Evolutionary conservation across 2,113 vertebrate species (phyloP).

Genomic region (Myotis yumanensis): DNA sequence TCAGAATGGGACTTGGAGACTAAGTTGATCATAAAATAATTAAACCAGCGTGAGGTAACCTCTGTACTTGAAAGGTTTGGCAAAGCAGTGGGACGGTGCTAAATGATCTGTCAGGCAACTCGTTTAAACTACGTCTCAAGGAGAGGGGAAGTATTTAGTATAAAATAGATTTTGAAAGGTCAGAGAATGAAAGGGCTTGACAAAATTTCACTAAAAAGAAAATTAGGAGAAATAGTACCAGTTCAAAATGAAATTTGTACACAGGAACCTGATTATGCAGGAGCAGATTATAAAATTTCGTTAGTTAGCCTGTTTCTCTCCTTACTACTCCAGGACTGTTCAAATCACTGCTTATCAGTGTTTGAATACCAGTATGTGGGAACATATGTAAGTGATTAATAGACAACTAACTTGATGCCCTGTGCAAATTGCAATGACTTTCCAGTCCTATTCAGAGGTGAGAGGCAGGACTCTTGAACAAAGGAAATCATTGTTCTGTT

Average conservation of each 20-base stretch:
- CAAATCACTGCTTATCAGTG: background rate
- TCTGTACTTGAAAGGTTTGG: conserved; percentile 21
- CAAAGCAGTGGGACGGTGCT: background rate
- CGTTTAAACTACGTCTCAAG: conserved; percentile 54
- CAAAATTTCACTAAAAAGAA: conserved; percentile 50
- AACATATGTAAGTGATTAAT: background rate
- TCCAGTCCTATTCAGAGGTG: background rate
- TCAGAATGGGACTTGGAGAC: conserved; percentile 36
- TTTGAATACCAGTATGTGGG: background rate
- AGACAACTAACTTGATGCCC: background rate
- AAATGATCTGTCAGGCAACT: conserved; percentile 57
- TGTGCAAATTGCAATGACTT: background rate
- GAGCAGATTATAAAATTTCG: conserved; percentile 20
- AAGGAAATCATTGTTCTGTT: background rate
- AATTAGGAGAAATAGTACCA: conserved; percentile 35
- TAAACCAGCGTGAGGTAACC: conserved; percentile 38
- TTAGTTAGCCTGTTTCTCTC: background rate
- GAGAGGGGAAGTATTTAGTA: conserved; percentile 53
- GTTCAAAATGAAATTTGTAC: conserved; percentile 52
- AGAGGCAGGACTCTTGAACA: background rate
- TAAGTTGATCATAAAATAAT: conserved; percentile 48
- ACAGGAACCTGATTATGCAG: background rate
- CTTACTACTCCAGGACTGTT: background rate
- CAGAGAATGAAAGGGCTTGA: conserved; percentile 56
- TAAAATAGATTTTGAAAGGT: conserved; percentile 70